Evolutionary conservation across 92 coral and sea anemone genomes (phyloP).

Genomic region (Paragorgia papillata): DNA sequence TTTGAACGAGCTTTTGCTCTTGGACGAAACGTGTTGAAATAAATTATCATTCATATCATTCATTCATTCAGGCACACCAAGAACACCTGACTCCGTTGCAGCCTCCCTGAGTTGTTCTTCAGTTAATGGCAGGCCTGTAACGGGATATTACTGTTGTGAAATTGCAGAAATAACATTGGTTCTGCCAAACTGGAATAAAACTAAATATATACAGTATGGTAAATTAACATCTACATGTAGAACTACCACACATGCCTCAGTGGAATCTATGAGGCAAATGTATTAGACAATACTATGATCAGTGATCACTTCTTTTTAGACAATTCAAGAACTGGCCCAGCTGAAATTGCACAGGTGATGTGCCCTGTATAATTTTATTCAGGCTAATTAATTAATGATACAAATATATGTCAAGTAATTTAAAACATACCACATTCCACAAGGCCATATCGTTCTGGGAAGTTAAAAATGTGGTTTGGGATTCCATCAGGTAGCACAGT

Average conservation of each 20-base stretch:
- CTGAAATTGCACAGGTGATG: too few species aligned
- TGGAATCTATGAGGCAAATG: neutral
- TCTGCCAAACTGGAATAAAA: neutral
- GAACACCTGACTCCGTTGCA: slow-evolving; percentile 10
- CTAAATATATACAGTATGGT: neutral
- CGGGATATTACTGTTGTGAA: neutral
- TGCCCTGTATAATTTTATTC: too few species aligned
- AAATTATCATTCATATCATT: too few species aligned
- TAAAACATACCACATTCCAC: slow-evolving; percentile 26
- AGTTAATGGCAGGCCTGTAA: slow-evolving; percentile 17
- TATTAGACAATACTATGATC: neutral
- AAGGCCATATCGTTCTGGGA: slow-evolving; percentile 24
- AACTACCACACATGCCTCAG: neutral
- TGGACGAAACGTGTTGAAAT: too few species aligned
- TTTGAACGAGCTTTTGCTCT: too few species aligned
- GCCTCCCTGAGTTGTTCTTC: slow-evolving; percentile 4
- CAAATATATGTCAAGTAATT: neutral
- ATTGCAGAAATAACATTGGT: neutral
- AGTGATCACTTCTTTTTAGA: too few species aligned
- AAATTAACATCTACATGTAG: neutral
- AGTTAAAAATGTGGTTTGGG: slow-evolving; percentile 1
- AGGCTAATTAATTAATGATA: neutral
- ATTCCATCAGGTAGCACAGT: slow-evolving; percentile 22
- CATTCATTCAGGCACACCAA: slow-evolving; percentile 16
- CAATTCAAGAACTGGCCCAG: too few species aligned